Evolutionary conservation across 2,113 vertebrate species (phyloP).

Genomic region (Oceanodroma tethys): DNA sequence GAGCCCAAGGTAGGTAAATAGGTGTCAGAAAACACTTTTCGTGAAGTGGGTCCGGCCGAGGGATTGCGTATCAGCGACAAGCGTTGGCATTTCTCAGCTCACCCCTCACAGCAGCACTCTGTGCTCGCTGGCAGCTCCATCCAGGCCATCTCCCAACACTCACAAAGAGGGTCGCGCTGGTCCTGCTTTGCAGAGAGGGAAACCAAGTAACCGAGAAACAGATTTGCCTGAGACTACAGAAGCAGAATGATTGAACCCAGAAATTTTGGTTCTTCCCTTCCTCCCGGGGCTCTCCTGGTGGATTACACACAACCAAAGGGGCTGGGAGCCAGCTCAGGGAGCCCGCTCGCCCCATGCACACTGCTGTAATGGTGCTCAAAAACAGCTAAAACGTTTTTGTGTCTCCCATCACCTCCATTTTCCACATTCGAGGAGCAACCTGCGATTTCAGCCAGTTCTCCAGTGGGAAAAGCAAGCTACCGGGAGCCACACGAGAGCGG

Average conservation of each 20-base stretch:
- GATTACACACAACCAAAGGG: background rate
- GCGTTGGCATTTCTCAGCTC: background rate
- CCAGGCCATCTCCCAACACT: background rate
- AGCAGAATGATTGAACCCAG: background rate
- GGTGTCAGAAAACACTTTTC: background rate
- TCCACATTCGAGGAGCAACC: background rate
- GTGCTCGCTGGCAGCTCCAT: background rate
- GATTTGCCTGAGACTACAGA: background rate
- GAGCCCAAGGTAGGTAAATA: background rate
- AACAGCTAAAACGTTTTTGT: background rate
- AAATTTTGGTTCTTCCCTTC: background rate
- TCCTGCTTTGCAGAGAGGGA: background rate
- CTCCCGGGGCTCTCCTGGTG: accelerated
- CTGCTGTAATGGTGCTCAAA: background rate
- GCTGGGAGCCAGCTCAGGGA: accelerated
- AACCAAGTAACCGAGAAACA: background rate
- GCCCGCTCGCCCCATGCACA: accelerated
- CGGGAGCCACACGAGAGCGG: accelerated
- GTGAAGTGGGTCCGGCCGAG: background rate
- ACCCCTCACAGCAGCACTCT: background rate
- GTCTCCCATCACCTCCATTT: background rate
- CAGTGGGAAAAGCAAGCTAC: background rate
- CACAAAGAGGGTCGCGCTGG: background rate
- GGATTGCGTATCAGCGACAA: background rate
- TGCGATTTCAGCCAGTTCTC: background rate